A percentile compares a stretch with the other conserved stretches of the same genome.
Evolutionary conservation across 2,797 vertebrate genomes (phyloP).

Genomic region (Discoglossus pictus): DNA sequence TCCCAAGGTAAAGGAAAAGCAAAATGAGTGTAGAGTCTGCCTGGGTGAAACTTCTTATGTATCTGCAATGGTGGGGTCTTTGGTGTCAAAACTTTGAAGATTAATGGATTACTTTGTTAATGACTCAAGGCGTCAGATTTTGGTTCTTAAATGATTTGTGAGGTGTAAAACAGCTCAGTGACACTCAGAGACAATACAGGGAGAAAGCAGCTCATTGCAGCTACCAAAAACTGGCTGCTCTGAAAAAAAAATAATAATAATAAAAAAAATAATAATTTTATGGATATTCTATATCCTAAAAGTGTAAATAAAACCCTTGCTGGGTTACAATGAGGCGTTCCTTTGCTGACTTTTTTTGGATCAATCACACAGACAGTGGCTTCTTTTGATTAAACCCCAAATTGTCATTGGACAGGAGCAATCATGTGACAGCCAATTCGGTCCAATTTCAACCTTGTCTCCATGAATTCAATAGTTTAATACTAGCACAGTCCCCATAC

Average conservation of each 20-base stretch:
- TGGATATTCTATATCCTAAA: conserved; percentile 74
- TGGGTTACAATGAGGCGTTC: conserved; percentile 94
- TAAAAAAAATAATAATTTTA: conserved; percentile 89
- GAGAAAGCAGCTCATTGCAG: conserved; percentile 81
- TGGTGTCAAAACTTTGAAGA: conserved; percentile 83
- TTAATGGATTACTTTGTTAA: conserved; percentile 87
- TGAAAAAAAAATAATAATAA: conserved; percentile 67
- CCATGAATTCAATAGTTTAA: conserved; percentile 97
- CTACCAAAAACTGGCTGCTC: conserved; percentile 66
- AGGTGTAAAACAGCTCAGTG: conserved; percentile 86
- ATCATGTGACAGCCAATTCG: conserved; percentile 99
- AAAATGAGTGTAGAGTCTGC: conserved; percentile 53
- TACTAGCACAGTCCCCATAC: conserved; percentile 94
- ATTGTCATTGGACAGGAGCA: conserved; percentile 99
- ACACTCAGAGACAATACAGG: conserved; percentile 84
- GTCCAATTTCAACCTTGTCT: conserved; percentile 98
- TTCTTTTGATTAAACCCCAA: conserved; percentile 98
- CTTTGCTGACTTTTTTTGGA: conserved; percentile 92
- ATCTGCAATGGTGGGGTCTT: conserved; percentile 64
- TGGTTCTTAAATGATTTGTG: conserved; percentile 85
- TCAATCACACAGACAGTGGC: conserved; percentile 99
- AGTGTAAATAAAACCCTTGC: conserved; percentile 91
- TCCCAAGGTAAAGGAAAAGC: conserved; percentile 57
- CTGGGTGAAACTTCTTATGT: conserved; percentile 70
- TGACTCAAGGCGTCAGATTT: conserved; percentile 80